phyloP scores from a whole-genome alignment of 2,797 vertebrate species.

The Cossypha niveicapilla region DNA sequence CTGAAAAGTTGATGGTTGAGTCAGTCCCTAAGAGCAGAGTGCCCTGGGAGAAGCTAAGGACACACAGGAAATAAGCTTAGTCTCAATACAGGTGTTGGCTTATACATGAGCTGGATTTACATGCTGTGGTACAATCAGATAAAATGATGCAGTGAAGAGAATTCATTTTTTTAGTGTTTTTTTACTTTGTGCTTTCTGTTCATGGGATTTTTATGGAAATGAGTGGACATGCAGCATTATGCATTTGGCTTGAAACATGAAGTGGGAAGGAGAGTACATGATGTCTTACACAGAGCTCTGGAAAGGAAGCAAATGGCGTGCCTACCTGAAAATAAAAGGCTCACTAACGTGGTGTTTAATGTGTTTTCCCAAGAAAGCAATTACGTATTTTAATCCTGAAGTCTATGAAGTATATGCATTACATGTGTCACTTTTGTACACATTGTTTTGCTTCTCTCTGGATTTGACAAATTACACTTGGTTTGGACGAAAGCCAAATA shows the following conservation, averaged over 20 bases:
- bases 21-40: neutral
- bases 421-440: neutral
- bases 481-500: conserved; percentile 38
- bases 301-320: neutral
- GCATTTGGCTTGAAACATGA: neutral
- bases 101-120: neutral
- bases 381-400: neutral
- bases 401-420: neutral
- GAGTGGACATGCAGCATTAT: neutral
- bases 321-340: neutral
- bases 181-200: neutral
- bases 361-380: neutral
- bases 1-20: neutral
- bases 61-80: neutral
- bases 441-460: conserved; percentile 9
- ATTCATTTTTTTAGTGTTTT: neutral
- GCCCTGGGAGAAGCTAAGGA: neutral
- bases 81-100: neutral
- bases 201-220: neutral
- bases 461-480: conserved; percentile 19
- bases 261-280: neutral
- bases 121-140: fast-evolving
- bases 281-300: neutral
- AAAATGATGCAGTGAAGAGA: neutral
- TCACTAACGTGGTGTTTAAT: neutral